Base-by-base conservation (phyloP, 1,140 invertebrate species). In the Xylocopa sonorina region DNA sequence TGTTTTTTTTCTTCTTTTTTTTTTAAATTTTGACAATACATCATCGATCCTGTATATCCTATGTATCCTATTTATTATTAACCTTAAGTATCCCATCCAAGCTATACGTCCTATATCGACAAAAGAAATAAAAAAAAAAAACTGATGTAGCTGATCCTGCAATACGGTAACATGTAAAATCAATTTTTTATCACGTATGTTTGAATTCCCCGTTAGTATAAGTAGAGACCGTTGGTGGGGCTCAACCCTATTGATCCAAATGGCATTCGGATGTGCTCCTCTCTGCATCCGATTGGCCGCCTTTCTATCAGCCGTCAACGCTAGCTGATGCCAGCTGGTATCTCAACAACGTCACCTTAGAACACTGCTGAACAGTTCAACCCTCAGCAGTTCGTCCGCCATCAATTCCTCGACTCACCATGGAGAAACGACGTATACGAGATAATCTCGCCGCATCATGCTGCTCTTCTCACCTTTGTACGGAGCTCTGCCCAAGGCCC, bases 201-300 rank as follows among this genome's bases (percentile, higher is more conserved):
- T 93, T 93, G 91, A 93, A 93, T 93, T 93, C 92, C 90, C 91
- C 91, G 91, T 93, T 93, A 92, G 90, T 92, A 92, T 93, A 93
- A 93, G 92, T 93, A 93, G 91, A 93, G 91, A 92, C 89, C 91
- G 90, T 91, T 92, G 92, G 89, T 89, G 91, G 89, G 90, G 90
- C 88, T 90, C 91, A 91, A 92, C 91, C 92, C 88, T 91, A 90
- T 92, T 90, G 90, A n/a, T 92, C 91, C 91, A 91, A 92, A 90
- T 92, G 92, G 91, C 92, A 92, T 89, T 92, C 90, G 91, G 92
- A 91, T 92, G 89, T 90, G 86, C 89, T 89, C 87, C 88, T 89
- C 87, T 89, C 89, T 86, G 82, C 90, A 92, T 92, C 92, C 90
- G 91, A 90, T 91, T 92, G 91, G 91, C 90, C 89, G 87, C 87